Evolutionary conservation across 2,888 invertebrate genomes (phyloP).

Genomic region (Stramonita haemastoma): DNA sequence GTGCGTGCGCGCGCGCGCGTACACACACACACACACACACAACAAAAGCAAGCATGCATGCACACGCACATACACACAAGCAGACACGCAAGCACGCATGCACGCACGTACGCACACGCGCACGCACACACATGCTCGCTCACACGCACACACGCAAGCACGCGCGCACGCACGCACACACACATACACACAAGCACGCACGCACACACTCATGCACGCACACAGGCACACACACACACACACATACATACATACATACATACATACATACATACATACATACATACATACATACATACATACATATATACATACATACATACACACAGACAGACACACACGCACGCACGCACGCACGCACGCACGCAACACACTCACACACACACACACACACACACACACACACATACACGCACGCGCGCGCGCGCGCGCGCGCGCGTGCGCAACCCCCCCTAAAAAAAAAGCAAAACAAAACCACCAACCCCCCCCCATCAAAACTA

Average conservation of each 20-base stretch:
- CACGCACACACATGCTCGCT: not conserved
- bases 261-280: too few species aligned
- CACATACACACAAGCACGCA: not conserved
- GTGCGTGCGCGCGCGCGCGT: not conserved
- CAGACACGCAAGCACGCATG: not conserved
- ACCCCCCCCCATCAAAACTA: too few species aligned
- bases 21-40: not conserved
- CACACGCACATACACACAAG: not conserved
- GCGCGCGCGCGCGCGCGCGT: too few species aligned
- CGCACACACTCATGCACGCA: not conserved
- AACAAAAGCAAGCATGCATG: not conserved
- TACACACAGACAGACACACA: too few species aligned
- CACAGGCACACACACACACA: not conserved
- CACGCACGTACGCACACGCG: not conserved
- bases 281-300: too few species aligned
- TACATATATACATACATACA: too few species aligned
- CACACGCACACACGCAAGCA: not conserved
- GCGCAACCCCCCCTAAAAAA: not conserved
- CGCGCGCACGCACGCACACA: not conserved
- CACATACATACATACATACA: too few species aligned
- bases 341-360: too few species aligned
- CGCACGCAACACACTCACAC: too few species aligned
- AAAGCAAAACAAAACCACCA: not conserved
- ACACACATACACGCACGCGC: not conserved
- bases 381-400: too few species aligned